Base-by-base conservation (phyloP, 2,888 invertebrate genomes). In the Drosophila multiciliata region DNA sequence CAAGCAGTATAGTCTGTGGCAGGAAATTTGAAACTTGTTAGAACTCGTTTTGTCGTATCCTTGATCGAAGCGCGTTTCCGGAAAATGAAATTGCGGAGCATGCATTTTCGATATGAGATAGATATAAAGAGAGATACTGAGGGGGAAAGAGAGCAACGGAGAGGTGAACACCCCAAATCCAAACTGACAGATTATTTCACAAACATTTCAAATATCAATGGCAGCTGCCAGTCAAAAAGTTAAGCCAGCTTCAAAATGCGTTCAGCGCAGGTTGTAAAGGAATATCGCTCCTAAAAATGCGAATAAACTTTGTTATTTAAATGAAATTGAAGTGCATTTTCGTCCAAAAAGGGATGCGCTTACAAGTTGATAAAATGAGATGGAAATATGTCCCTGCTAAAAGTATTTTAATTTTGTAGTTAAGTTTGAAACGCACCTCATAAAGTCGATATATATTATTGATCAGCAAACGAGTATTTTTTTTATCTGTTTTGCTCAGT, bases 1-100 rank as follows among this genome's bases (percentile, higher is more conserved):
- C 12, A 15, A 45, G 2, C 23, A 23, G 23, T 23, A 23, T 17
- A 20, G 26, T 35, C 40, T 59, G 72, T 71, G 74, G 67, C 83
- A 83, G 88, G 80, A 87, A 87, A 88, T 86, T 87, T 78, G 83
- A 84, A 82, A 88, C 75, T 82, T 83, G 84, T 83, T 80, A 78
- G 82, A 77, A 79, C 48, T 64, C 49, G 68, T 71, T 61, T 48
- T 29, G 38, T 59, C 40, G 26, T 55, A 38, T 32, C 38, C 57
- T 49, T 38, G 55, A 57, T 48, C 48, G 62, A 45, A 63, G 53
- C 60, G 69, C 58, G 74, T 72, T 80, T 80, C 78, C 73, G 83
- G 65, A 76, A 76, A 83, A 83, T 80, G 80, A 70, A 82, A 80
- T 81, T 81, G 72, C 57, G 65, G 38, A 42, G 67, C 71, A 62